Base-by-base conservation (phyloP, 2,797 vertebrate species). In the Sebastes hopkinsi region DNA sequence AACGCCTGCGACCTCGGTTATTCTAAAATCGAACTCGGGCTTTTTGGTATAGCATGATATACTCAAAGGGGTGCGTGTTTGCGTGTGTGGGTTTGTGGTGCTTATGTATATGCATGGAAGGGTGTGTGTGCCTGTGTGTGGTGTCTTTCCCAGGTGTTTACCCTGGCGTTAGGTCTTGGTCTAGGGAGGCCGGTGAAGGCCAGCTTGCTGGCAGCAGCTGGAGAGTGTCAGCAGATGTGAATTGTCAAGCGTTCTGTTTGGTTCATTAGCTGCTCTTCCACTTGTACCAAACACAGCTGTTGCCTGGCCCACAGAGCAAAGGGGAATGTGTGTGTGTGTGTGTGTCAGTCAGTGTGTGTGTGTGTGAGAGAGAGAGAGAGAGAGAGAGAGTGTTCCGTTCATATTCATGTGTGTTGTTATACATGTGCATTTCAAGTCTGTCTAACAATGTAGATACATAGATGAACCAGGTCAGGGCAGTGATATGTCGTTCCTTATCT, bases 211-310 rank as follows among this genome's bases (percentile, higher is more conserved):
- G 89, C 91, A 89, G 91, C 88, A 86, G 92, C 90, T 94, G 89
- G 84, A 91, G 88, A 92, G 89, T 87, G 86, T 93, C 92, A 93
- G 93, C 95, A 95, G 94, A 95, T 96, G 95, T 94, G 93, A 87
- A 89, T 94, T 95, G 94, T 89, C 84, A 54, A 90, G 88, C 81
- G 74, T 90, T 90, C 87, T 87, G 79, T 92, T 92, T 92, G 92
- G 89, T 95, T 94, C 93, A 93, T 94, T 93, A 94, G 88, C 88
- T 93, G 89, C 86, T 89, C 90, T 92, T 91, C 86, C 80, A 90
- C 89, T 85, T 93, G 90, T 89, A 84, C 79, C 20, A 38, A 89
- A 87, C 52, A 52, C 84, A 94, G 92, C 93, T 94, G 95, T 94
- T 93, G 92, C 90, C 88, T 92, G 87, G 87, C 94, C 92, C 82